Evolutionary conservation across 35 echinoderm and acorn worm species (phyloP).

Genomic region (Diadema setosum): DNA sequence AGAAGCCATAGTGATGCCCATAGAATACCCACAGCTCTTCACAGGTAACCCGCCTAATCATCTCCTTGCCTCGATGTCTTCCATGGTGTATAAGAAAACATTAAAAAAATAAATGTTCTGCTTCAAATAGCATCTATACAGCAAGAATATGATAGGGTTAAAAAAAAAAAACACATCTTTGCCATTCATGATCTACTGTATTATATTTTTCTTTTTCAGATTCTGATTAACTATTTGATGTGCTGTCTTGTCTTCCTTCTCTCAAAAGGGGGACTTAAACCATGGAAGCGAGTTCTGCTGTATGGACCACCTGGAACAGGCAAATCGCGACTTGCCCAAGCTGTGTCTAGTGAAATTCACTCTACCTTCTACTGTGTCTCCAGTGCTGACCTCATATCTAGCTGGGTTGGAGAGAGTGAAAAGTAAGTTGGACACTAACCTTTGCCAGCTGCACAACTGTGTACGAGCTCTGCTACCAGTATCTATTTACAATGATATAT

Average conservation of each 20-base stretch:
- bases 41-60: slow-evolving; percentile 57
- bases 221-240: neutral
- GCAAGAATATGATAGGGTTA: no score
- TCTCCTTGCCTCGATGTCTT: no score
- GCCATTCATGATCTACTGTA: no score
- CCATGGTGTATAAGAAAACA: no score
- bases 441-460: no score
- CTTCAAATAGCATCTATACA: no score
- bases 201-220: no score
- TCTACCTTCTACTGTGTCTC: slow-evolving; percentile 98
- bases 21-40: slow-evolving; percentile 87
- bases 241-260: neutral
- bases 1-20: slow-evolving; percentile 84
- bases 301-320: slow-evolving; percentile 97
- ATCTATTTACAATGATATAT: no score
- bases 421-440: slow-evolving; percentile 46
- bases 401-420: slow-evolving; percentile 97
- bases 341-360: slow-evolving; percentile 78
- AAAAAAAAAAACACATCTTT: no score
- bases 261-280: slow-evolving; percentile 40
- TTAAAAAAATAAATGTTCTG: no score
- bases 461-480: no score
- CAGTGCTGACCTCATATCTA: slow-evolving; percentile 89
- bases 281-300: slow-evolving; percentile 84
- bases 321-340: slow-evolving; percentile 91